A percentile compares a stretch with the other conserved stretches of the same genome.
Conservation (phyloP, 2,888 invertebrate species). For the Tholera decimalis region DNA sequence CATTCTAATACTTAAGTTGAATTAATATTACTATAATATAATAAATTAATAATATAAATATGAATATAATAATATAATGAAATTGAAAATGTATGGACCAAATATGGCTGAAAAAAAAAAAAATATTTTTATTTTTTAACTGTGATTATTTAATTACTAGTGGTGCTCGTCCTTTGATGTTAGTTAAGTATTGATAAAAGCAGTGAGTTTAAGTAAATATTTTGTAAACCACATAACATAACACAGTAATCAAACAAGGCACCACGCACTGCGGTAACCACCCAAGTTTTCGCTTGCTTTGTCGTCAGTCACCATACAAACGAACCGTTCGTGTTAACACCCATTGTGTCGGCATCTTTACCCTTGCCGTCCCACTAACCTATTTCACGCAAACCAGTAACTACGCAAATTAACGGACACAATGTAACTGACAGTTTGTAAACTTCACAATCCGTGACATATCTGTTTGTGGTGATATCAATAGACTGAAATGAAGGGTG, state of each 20-base stretch:
- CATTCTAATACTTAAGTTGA: no score
- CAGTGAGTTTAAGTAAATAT: not conserved
- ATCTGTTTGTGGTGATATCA: constrained; percentile 8
- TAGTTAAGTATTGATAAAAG: no score
- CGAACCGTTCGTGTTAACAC: constrained; percentile 18
- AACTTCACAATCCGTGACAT: constrained; percentile 24
- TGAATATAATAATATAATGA: no score
- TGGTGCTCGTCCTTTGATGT: no score
- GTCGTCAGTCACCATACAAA: constrained; percentile 14
- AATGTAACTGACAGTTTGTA: constrained; percentile 52
- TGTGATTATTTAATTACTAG: no score
- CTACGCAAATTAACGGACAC: constrained; percentile 46
- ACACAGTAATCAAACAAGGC: not conserved
- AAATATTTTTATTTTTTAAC: no score
- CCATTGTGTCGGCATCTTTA: constrained; percentile 20
- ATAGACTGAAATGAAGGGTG: not conserved
- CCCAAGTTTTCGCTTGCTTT: constrained; percentile 5
- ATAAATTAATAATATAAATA: no score
- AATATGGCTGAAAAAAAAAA: no score
- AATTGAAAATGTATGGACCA: no score
- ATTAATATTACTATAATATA: no score
- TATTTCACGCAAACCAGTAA: constrained; percentile 42
- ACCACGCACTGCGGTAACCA: not conserved
- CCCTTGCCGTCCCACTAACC: constrained; percentile 45
- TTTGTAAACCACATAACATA: not conserved